Conservation (phyloP, 2,888 invertebrate genomes). For the Drosophila suboccidentalis region DNA sequence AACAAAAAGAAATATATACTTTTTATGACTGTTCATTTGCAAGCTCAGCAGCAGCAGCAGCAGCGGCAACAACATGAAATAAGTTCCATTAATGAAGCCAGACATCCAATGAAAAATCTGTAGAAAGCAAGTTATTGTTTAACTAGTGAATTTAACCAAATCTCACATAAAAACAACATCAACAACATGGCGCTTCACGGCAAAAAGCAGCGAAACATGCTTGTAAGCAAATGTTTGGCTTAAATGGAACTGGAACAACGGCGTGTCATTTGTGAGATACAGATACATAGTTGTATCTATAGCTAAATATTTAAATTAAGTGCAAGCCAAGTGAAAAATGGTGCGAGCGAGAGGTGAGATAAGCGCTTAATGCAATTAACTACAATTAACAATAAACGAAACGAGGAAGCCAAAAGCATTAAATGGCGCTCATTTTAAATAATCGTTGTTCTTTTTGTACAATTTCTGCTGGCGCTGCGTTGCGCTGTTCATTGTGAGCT, state of each 20-base stretch:
- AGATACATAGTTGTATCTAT: conserved; percentile 37
- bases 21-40: conserved; percentile 52
- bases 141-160: conserved; percentile 22
- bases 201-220: conserved; percentile 75
- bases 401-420: conserved; percentile 60
- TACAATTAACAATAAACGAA: conserved; percentile 65
- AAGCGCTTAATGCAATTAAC: conserved; percentile 61
- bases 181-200: conserved; percentile 65
- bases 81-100: conserved; percentile 57
- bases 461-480: conserved; percentile 61
- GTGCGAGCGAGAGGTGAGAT: conserved; percentile 28
- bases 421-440: conserved; percentile 73
- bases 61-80: conserved; percentile 17
- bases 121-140: conserved; percentile 32
- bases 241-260: conserved; percentile 61
- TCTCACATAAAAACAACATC: conserved; percentile 21
- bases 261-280: conserved; percentile 52
- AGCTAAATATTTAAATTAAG: conserved; percentile 1
- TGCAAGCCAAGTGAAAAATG: conserved; percentile 47
- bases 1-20: not conserved
- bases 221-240: conserved; percentile 78
- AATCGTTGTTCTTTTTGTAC: conserved; percentile 5
- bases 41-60: conserved; percentile 42
- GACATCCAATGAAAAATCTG: conserved; percentile 49
- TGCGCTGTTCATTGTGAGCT: conserved; percentile 59